phyloP scores from a whole-genome alignment of 2,888 invertebrate genomes.

The Dicycla oo region DNA sequence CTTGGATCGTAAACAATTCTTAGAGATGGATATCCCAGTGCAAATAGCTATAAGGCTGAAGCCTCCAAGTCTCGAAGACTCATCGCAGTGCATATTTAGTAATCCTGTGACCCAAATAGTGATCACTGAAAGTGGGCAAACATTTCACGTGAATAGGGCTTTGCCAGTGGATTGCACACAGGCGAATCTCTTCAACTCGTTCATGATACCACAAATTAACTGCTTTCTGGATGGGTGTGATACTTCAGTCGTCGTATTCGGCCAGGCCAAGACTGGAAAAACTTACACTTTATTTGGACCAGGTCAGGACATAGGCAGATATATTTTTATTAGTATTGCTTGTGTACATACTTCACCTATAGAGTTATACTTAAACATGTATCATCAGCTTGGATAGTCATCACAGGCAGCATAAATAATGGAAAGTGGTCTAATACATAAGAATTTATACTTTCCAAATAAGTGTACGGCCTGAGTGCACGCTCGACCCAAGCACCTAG shows the following conservation, averaged over 20 bases:
- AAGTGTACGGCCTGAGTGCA: no score
- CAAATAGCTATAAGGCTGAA: slow-evolving; percentile 93
- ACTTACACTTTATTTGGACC: slow-evolving; percentile 94
- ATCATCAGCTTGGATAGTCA: neutral
- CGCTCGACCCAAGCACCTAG: no score
- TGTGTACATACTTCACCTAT: neutral
- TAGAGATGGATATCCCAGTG: slow-evolving; percentile 92
- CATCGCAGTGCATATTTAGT: slow-evolving; percentile 90
- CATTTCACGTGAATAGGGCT: slow-evolving; percentile 88
- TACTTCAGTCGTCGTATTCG: slow-evolving; percentile 93
- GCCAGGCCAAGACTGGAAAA: slow-evolving; percentile 93
- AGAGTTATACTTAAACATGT: neutral
- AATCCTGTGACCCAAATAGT: slow-evolving; percentile 91
- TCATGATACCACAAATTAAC: slow-evolving; percentile 92
- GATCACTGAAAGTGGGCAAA: slow-evolving; percentile 91
- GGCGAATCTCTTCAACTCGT: slow-evolving; percentile 91
- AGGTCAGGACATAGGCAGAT: slow-evolving; percentile 81
- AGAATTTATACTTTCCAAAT: no score
- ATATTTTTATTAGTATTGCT: slow-evolving; percentile 10
- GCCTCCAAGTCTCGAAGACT: slow-evolving; percentile 90
- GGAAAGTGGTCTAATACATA: neutral
- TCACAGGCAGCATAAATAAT: neutral
- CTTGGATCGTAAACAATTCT: slow-evolving; percentile 10
- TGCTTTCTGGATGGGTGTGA: slow-evolving; percentile 94
- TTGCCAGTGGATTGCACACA: slow-evolving; percentile 91